Conservation (phyloP, 2,113 vertebrate genomes). For the Oceanites oceanicus region DNA sequence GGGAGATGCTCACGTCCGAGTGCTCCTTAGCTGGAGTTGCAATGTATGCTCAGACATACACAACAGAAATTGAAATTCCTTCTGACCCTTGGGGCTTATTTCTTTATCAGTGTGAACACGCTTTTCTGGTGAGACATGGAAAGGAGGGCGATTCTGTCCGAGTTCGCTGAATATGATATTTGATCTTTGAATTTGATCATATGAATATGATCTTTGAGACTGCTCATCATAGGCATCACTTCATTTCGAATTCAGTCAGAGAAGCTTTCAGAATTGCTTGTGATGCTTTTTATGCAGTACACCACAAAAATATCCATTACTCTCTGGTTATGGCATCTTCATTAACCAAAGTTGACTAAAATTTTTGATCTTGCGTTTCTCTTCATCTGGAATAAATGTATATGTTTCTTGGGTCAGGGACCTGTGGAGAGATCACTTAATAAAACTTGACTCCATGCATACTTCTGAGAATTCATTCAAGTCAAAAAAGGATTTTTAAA, state of each 20-base stretch:
- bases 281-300: neutral
- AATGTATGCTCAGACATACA: neutral
- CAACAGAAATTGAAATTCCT: neutral
- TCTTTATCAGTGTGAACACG: neutral
- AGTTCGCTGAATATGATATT: neutral
- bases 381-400: neutral
- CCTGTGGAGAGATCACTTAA: neutral
- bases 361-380: neutral
- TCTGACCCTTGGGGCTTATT: neutral
- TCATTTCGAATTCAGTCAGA: neutral
- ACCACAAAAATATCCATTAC: neutral
- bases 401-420: neutral
- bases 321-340: neutral
- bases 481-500: neutral
- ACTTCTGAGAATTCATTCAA: neutral
- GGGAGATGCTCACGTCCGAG: neutral
- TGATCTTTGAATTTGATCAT: no score
- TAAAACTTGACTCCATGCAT: neutral
- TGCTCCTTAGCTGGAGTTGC: neutral
- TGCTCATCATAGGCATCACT: accelerated
- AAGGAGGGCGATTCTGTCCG: neutral
- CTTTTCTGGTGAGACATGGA: neutral
- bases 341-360: neutral
- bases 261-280: neutral
- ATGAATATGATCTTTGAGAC: neutral